Percentiles rank a stretch among this genome's conserved stretches.
phyloP scores from a whole-genome alignment of 2,113 vertebrate genomes.

The Rhodinocichla rosea region DNA sequence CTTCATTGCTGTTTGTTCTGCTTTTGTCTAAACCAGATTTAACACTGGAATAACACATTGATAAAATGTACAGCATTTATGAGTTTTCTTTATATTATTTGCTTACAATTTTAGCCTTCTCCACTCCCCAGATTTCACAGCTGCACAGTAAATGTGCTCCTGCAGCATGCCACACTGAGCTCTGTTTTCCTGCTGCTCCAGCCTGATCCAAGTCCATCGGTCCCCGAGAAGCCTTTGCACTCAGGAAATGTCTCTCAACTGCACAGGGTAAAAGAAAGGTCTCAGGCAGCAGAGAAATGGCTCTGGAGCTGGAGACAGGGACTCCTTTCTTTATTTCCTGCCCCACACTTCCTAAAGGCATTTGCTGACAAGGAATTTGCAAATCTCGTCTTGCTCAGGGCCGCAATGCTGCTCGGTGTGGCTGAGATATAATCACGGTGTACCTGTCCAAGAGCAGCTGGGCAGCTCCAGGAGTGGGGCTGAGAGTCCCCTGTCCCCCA shows the following conservation, averaged over 20 bases:
- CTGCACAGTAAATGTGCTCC: background rate
- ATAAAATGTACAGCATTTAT: background rate
- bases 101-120: background rate
- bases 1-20: background rate
- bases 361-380: slow-evolving; percentile 67
- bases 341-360: slow-evolving; percentile 43
- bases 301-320: background rate
- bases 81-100: background rate
- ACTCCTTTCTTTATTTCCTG: slow-evolving; percentile 37
- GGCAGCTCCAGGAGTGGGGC: background rate
- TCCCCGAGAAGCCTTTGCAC: slow-evolving; percentile 2
- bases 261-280: slow-evolving; percentile 27
- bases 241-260: slow-evolving; percentile 70
- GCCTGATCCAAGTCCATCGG: slow-evolving; percentile 43
- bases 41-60: background rate
- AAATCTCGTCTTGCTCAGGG: slow-evolving; percentile 12
- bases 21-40: background rate
- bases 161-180: background rate
- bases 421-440: background rate
- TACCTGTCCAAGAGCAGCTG: background rate
- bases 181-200: slow-evolving; percentile 1
- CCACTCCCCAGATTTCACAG: background rate
- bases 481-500: no score
- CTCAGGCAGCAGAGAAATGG: slow-evolving; percentile 51
- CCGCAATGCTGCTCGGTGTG: background rate